Percentiles rank a stretch among this genome's conserved stretches.
These are phyloP conservation scores for Eufriesea mexicana DNA, from an alignment of 1,140 invertebrate genomes.

Conservation along the genomic window DNA sequence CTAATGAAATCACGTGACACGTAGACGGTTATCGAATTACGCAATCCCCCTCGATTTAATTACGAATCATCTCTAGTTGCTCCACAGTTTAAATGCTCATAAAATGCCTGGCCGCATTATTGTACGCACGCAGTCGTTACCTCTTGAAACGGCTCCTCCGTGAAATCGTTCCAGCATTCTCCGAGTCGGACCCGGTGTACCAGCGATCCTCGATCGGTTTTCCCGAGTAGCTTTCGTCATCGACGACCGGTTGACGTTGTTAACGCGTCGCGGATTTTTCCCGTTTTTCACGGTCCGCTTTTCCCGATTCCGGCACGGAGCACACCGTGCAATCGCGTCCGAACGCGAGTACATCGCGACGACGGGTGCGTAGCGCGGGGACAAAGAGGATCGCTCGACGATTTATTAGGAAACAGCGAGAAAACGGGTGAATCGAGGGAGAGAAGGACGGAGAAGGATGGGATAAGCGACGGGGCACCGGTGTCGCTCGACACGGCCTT, in stretches of 20 bases:
- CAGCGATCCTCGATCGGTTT: too few relatives aligned
- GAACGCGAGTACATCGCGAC: too few relatives aligned
- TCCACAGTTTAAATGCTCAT: neutral
- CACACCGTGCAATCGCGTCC: too few relatives aligned
- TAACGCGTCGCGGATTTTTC: too few relatives aligned
- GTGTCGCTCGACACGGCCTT: constrained; percentile 20
- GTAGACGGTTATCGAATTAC: neutral
- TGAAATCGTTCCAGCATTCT: constrained; percentile 11
- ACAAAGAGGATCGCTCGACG: neutral
- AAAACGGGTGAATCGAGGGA: neutral
- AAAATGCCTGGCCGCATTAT: constrained; percentile 37
- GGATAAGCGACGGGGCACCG: neutral
- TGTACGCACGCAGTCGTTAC: constrained; percentile 26
- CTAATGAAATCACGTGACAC: neutral
- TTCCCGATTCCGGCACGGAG: too few relatives aligned
- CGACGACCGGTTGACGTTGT: too few relatives aligned
- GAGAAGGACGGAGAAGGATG: constrained; percentile 3
- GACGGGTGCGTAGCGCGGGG: too few relatives aligned
- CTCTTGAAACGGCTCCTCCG: constrained; percentile 7
- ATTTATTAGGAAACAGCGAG: constrained; percentile 18
- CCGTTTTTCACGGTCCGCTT: too few relatives aligned
- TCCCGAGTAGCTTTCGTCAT: too few relatives aligned
- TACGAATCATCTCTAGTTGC: constrained; percentile 17
- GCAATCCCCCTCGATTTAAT: constrained; percentile 29
- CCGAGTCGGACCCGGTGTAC: neutral